Conservation (phyloP, 2,113 vertebrate species). For the Peromyscus leucopus region DNA sequence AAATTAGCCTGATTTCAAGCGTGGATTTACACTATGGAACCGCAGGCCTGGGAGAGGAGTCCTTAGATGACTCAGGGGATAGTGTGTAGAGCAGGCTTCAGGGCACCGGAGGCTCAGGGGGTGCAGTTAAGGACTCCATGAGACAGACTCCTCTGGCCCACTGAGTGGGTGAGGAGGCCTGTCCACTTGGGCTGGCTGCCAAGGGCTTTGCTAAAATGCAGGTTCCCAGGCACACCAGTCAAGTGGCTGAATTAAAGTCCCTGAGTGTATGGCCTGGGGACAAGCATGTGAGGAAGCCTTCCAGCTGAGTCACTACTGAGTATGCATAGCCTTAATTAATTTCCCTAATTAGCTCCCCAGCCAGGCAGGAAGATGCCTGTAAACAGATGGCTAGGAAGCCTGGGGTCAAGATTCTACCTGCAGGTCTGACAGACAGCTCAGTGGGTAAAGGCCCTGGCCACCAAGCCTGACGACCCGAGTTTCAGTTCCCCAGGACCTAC, state of each 20-base stretch:
- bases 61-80: neutral
- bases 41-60: neutral
- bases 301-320: neutral
- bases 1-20: slow-evolving; percentile 56
- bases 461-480: neutral
- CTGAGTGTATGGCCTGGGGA: neutral
- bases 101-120: neutral
- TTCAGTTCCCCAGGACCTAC: neutral
- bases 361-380: neutral
- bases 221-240: neutral
- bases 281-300: neutral
- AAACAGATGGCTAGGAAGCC: neutral
- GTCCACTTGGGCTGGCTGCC: neutral
- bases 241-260: neutral
- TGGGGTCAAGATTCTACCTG: neutral
- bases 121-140: no score
- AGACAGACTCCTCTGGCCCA: neutral
- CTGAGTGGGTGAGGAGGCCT: neutral
- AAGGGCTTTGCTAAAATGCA: neutral
- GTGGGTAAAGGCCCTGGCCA: neutral
- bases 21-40: neutral
- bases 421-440: neutral
- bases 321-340: neutral
- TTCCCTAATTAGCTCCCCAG: neutral
- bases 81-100: neutral